phyloP scores from a whole-genome alignment of 2,113 vertebrate genomes.

The Entelurus aequoreus region DNA sequence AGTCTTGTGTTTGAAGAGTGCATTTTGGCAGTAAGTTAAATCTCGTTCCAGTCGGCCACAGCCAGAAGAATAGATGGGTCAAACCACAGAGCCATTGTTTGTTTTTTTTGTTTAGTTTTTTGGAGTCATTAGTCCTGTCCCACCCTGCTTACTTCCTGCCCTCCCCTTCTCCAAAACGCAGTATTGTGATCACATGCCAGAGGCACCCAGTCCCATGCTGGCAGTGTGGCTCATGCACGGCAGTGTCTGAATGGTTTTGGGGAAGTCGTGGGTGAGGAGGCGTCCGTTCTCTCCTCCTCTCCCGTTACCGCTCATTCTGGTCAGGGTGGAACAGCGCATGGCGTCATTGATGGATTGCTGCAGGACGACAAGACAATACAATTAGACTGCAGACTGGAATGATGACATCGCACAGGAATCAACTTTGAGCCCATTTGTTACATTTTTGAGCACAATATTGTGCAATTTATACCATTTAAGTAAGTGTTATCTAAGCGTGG shows the following conservation, averaged over 20 bases:
- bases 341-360: constrained; percentile 98
- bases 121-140: constrained; percentile 44
- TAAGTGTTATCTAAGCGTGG: constrained; percentile 22
- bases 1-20: constrained; percentile 46
- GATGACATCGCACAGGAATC: too few species aligned
- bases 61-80: constrained; percentile 41
- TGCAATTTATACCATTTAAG: neutral
- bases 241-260: constrained; percentile 94
- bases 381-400: constrained; percentile 11
- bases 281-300: constrained; percentile 90
- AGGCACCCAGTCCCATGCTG: constrained; percentile 93
- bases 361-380: constrained; percentile 11
- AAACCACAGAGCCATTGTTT: constrained; percentile 47
- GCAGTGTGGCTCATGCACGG: constrained; percentile 98
- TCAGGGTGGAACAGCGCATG: constrained; percentile 92
- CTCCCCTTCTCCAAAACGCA: constrained; percentile 30
- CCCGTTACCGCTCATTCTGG: constrained; percentile 84
- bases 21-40: constrained; percentile 83
- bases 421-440: too few species aligned
- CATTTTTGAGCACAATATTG: neutral
- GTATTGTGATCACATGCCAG: constrained; percentile 86
- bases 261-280: constrained; percentile 95
- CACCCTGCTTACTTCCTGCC: constrained; percentile 59
- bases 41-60: constrained; percentile 36
- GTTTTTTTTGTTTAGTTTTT: neutral